These are phyloP conservation scores for Crossaster papposus DNA, from an alignment of 53 echinoderm and acorn worm species.

Conservation along the genomic window DNA sequence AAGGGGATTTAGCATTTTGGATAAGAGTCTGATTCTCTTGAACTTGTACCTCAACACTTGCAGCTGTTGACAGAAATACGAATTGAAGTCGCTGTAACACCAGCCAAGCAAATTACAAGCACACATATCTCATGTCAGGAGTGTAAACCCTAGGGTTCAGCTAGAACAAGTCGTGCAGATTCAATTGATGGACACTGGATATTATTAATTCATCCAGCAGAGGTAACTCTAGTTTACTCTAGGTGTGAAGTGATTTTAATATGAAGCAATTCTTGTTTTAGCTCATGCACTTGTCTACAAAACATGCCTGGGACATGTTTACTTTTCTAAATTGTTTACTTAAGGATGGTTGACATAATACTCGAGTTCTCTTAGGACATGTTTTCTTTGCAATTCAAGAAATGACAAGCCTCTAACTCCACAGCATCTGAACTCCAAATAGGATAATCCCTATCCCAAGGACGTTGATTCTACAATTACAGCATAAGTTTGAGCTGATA, in stretches of 20 bases:
- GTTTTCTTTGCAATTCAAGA: not conserved
- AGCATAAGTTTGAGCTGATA: not conserved
- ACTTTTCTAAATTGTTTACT: not conserved
- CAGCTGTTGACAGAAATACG: not conserved
- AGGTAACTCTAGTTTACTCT: not conserved
- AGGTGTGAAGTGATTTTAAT: not conserved
- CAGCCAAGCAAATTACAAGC: slow-evolving; percentile 5
- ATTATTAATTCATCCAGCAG: not conserved
- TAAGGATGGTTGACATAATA: not conserved
- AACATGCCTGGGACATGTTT: not conserved
- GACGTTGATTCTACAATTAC: not conserved
- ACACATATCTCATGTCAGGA: not conserved
- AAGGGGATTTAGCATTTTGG: not conserved
- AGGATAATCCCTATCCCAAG: slow-evolving; percentile 14
- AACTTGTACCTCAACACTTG: slow-evolving; percentile 8
- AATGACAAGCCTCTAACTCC: not conserved
- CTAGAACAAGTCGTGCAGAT: not conserved
- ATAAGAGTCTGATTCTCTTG: not conserved
- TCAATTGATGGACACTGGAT: not conserved
- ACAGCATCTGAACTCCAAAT: not conserved
- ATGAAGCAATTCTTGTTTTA: not conserved
- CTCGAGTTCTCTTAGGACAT: not conserved
- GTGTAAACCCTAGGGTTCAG: not conserved
- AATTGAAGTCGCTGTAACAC: not conserved
- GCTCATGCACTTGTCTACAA: not conserved